phyloP scores from a whole-genome alignment of 2,888 invertebrate species.

The Eupeodes luniger region DNA sequence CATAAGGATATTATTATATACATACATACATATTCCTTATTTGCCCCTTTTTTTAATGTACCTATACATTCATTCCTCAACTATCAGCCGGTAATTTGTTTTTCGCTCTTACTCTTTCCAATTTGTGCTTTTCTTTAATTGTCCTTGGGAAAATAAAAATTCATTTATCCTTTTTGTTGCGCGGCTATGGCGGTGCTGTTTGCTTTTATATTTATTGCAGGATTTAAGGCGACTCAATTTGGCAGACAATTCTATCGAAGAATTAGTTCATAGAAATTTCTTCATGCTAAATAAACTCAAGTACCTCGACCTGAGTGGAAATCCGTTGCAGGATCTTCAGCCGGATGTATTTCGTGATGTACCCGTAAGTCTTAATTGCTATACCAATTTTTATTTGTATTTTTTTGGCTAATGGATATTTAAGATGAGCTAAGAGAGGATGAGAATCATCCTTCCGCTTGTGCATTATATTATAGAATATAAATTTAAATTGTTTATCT shows the following conservation, averaged over 20 bases:
- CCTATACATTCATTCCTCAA: slow-evolving; percentile 1
- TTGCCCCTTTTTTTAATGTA: not conserved
- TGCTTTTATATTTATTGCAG: slow-evolving; percentile 79
- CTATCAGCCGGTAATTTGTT: slow-evolving; percentile 28
- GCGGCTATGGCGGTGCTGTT: not conserved
- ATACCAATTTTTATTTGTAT: not conserved
- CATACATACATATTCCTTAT: not conserved
- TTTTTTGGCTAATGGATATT: slow-evolving; percentile 5
- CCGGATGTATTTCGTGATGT: slow-evolving; percentile 92
- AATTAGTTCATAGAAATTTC: slow-evolving; percentile 90
- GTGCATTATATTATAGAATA: not conserved
- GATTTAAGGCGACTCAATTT: slow-evolving; percentile 88
- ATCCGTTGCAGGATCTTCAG: slow-evolving; percentile 89
- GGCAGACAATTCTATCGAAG: slow-evolving; percentile 88
- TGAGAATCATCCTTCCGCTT: not conserved
- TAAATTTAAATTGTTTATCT: slow-evolving; percentile 17
- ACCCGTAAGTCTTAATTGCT: slow-evolving; percentile 84
- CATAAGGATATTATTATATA: slow-evolving; percentile 18
- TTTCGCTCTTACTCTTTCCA: not conserved
- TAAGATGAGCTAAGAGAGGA: not conserved
- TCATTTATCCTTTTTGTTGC: slow-evolving; percentile 54
- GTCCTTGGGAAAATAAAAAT: slow-evolving; percentile 31
- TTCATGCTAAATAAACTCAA: slow-evolving; percentile 89
- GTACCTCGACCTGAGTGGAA: slow-evolving; percentile 90
- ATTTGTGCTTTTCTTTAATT: slow-evolving; percentile 16